Evolutionary conservation across 2,113 vertebrate species (phyloP), one percentile per base, ranked within the genome.

Genomic region (Excalfactoria chinensis): DNA sequence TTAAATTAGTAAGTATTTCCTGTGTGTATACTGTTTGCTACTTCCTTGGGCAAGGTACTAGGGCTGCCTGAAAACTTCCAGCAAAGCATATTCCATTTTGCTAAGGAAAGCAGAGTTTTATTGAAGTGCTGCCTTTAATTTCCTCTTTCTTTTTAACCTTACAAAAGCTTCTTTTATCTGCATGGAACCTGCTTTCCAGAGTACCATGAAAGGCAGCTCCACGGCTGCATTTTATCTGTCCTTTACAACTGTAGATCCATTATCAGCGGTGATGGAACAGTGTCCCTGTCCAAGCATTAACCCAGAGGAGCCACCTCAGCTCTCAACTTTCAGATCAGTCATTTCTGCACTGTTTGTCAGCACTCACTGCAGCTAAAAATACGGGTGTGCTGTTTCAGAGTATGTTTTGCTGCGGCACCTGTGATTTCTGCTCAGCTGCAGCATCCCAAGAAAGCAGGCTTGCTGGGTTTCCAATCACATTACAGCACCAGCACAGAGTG

Each of bases 1-100:
- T 78, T 84, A 89, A 86, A 93, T 79, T 78, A 93, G 21, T 35
- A 64, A 62, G 35, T 10, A 4, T 86, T 93, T 94, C 88, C 80
- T 90, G 62, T 28, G 2, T 40, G 48, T 62, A 35, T 92, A 28
- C 26, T 78, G 44, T 70, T 93, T 60, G 69, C 43, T 74, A 44
- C 20, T 84, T 71, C 70, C 5, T 7, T 13, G 44, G 56, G 10
- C 69, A 49, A 48, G 15, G 26, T 32, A 11, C 51, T 81, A 35
- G 10, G 21, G 3, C 21, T 43, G 34, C 35, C 35, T 46, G 21
- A 75, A 84, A 59, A 48, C 17, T 72, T 55, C 3, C 28, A 84
- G 59, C 14, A 84, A 75, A 73, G 1, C 5, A 15, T 35, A 67
- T 84, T 44, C 26, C 14, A 59, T 77, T 88, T 88, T 84, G 32